Percentiles rank a stretch among this genome's conserved stretches.
Evolutionary conservation across 1,140 invertebrate species (phyloP).

Genomic region (Heliconius hermathena): DNA sequence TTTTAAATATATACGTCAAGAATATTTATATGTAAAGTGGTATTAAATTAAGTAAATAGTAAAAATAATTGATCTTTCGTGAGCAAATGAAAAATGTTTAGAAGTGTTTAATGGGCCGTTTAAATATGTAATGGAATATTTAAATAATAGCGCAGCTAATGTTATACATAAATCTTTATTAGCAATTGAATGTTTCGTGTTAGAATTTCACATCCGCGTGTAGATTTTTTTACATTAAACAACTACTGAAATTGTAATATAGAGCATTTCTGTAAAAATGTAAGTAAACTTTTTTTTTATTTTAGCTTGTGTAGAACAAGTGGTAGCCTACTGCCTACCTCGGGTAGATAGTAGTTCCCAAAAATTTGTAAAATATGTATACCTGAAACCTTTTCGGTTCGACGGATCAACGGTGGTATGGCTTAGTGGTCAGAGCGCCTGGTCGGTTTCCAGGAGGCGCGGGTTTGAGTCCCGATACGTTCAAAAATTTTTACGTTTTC

Average conservation of each 20-base stretch:
- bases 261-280: background rate
- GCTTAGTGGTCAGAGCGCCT: too few relatives aligned
- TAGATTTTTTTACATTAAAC: background rate
- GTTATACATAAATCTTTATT: slow-evolving; percentile 4
- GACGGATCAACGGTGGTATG: too few relatives aligned
- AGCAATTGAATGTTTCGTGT: background rate
- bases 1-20: slow-evolving; percentile 12
- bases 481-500: too few relatives aligned
- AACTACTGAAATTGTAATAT: background rate
- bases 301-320: background rate
- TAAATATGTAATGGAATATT: slow-evolving; percentile 11
- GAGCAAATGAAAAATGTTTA: slow-evolving; percentile 17
- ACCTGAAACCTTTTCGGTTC: background rate
- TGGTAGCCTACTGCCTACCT: background rate
- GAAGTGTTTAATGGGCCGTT: background rate
- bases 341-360: background rate
- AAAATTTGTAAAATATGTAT: background rate
- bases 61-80: background rate
- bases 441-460: too few relatives aligned
- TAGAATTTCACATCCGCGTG: background rate
- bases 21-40: slow-evolving; percentile 19
- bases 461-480: too few relatives aligned
- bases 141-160: background rate
- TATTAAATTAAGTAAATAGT: slow-evolving; percentile 12
- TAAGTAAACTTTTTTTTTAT: background rate